Percentiles rank a stretch among this genome's conserved stretches.
Evolutionary conservation across 2,113 vertebrate genomes (phyloP).

Genomic region (Oncorhynchus kisutch): DNA sequence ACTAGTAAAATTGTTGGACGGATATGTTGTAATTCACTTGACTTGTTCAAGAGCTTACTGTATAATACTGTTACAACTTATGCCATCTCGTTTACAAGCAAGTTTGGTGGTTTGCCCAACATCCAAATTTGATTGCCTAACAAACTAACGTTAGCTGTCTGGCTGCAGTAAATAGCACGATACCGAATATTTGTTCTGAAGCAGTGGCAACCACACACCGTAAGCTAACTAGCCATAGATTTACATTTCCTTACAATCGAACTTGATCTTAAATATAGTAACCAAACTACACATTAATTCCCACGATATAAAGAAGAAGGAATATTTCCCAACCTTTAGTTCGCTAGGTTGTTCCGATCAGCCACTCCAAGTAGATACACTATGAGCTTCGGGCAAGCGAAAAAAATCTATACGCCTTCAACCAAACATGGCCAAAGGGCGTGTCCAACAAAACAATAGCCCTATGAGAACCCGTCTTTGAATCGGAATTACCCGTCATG

Average conservation of each 20-base stretch:
- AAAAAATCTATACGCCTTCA: conserved; percentile 20
- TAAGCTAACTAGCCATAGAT: not conserved
- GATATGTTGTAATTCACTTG: no score
- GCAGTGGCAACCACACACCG: not conserved
- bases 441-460: not conserved
- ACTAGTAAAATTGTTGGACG: no score
- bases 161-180: not conserved
- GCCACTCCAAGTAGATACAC: conserved; percentile 20
- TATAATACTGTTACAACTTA: no score
- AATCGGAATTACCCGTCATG: not conserved
- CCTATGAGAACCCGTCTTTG: conserved; percentile 26
- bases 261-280: not conserved
- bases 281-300: not conserved
- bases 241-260: not conserved
- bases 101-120: no score
- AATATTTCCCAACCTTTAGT: conserved; percentile 9
- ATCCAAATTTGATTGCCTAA: no score
- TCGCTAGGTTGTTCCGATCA: not conserved
- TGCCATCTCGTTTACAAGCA: no score
- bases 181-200: not conserved
- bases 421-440: conserved; percentile 31
- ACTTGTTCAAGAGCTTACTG: no score
- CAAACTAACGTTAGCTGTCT: not conserved
- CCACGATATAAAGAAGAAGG: not conserved
- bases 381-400: not conserved